These are phyloP conservation scores for Seriola dumerili DNA, from an alignment of 2,113 vertebrate genomes.

Conservation along the genomic window DNA sequence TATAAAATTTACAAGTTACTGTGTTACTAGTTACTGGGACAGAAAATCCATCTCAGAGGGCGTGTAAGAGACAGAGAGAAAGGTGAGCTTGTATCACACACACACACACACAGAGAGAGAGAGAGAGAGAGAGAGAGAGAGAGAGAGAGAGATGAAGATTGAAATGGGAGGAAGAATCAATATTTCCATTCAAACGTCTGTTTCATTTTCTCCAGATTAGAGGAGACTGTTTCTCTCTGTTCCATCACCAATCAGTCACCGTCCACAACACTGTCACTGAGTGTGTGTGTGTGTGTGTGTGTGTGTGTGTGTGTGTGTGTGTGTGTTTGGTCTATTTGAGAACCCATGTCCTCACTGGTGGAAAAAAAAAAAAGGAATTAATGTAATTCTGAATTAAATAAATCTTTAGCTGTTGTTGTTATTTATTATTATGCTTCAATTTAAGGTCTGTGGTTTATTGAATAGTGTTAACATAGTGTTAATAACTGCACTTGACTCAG, in stretches of 20 bases:
- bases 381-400: neutral
- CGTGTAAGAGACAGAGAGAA: slow-evolving; percentile 23
- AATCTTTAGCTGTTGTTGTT: neutral
- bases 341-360: no score
- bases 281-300: slow-evolving; percentile 2
- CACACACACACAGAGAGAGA: slow-evolving; percentile 32
- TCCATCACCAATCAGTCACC: slow-evolving; percentile 29
- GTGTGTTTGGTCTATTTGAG: slow-evolving; percentile 1
- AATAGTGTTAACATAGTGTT: neutral
- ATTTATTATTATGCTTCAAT: neutral
- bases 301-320: slow-evolving; percentile 8
- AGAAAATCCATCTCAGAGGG: slow-evolving; percentile 53
- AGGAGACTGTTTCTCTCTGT: slow-evolving; percentile 41
- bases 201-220: slow-evolving; percentile 72
- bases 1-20: no score
- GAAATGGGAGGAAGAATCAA: slow-evolving; percentile 70
- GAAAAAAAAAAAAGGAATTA: neutral
- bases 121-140: slow-evolving; percentile 23
- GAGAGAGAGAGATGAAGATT: slow-evolving; percentile 62
- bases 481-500: neutral
- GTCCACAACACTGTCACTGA: slow-evolving; percentile 17
- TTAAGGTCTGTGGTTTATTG: neutral
- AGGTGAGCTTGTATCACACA: slow-evolving; percentile 16
- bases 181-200: slow-evolving; percentile 71
- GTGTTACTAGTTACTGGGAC: slow-evolving; percentile 29